Evolutionary conservation across 2,888 invertebrate genomes (phyloP).

Genomic region (Atherix ibis): DNA sequence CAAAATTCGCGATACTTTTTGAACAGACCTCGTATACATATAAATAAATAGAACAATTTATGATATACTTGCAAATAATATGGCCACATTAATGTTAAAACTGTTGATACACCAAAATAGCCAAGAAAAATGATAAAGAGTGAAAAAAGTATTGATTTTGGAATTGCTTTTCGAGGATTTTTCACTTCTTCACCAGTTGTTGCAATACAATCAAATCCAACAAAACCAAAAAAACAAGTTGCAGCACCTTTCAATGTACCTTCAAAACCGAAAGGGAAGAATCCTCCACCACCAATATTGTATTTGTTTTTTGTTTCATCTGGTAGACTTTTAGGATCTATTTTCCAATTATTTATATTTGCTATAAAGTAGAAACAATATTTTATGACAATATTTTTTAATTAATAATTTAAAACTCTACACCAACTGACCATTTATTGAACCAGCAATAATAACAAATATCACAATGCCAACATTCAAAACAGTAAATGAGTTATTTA

Average conservation of each 20-base stretch:
- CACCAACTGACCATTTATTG: conserved; percentile 39
- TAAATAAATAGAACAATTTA: no score
- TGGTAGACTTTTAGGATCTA: conserved; percentile 31
- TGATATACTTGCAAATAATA: conserved; percentile 56
- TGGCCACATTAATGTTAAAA: conserved; percentile 84
- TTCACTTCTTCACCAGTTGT: conserved; percentile 79
- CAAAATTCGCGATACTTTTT: no score
- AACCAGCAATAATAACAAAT: conserved; percentile 57
- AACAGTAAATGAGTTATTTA: conserved; percentile 63
- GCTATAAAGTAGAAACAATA: conserved; percentile 33
- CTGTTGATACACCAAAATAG: conserved; percentile 71
- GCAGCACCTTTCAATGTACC: conserved; percentile 69
- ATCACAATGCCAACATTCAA: conserved; percentile 56
- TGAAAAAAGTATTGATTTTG: conserved; percentile 65
- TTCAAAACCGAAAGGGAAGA: conserved; percentile 71
- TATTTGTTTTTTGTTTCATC: conserved; percentile 13
- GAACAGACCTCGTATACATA: no score
- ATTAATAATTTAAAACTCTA: neutral
- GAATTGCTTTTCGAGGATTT: conserved; percentile 70
- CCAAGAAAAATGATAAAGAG: conserved; percentile 59
- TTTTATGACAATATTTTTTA: no score
- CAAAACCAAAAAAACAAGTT: conserved; percentile 78
- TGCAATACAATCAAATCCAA: conserved; percentile 81
- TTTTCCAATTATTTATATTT: conserved; percentile 39
- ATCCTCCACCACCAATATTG: conserved; percentile 59